A percentile compares a stretch with the other conserved stretches of the same genome.
Evolutionary conservation across 2,888 invertebrate genomes (phyloP).

Genomic region (Limnephilus auricula): DNA sequence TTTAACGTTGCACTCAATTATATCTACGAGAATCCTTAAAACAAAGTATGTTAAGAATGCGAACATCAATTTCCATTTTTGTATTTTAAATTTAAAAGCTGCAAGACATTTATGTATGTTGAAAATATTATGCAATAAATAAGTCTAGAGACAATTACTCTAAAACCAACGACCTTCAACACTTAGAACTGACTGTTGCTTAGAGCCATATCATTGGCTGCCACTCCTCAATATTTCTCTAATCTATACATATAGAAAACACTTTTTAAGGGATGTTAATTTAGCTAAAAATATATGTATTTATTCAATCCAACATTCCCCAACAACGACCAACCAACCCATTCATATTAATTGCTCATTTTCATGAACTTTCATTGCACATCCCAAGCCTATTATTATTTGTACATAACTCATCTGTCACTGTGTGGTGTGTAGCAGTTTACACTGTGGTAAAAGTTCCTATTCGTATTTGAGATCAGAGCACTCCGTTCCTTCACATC

Average conservation of each 20-base stretch:
- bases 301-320: slow-evolving; percentile 49
- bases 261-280: slow-evolving; percentile 47
- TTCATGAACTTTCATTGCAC: slow-evolving; percentile 50
- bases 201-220: slow-evolving; percentile 47
- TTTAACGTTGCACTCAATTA: slow-evolving; percentile 10
- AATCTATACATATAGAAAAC: slow-evolving; percentile 58
- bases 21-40: slow-evolving; percentile 34
- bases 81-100: slow-evolving; percentile 45
- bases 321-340: slow-evolving; percentile 9
- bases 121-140: slow-evolving; percentile 52
- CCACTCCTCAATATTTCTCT: slow-evolving; percentile 36
- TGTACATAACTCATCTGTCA: slow-evolving; percentile 15
- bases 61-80: slow-evolving; percentile 34
- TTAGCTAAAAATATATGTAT: slow-evolving; percentile 62
- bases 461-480: neutral
- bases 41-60: slow-evolving; percentile 38
- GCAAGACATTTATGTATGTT: slow-evolving; percentile 21
- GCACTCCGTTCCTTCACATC: slow-evolving; percentile 12
- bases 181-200: slow-evolving; percentile 49
- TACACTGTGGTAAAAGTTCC: neutral
- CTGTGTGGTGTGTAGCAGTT: neutral
- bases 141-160: slow-evolving; percentile 60
- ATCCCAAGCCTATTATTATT: slow-evolving; percentile 46
- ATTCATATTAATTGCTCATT: neutral
- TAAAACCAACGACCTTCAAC: slow-evolving; percentile 61